A percentile compares a stretch with the other conserved stretches of the same genome.
Conservation (phyloP, 1,140 invertebrate genomes). For the Saccostrea echinata region DNA sequence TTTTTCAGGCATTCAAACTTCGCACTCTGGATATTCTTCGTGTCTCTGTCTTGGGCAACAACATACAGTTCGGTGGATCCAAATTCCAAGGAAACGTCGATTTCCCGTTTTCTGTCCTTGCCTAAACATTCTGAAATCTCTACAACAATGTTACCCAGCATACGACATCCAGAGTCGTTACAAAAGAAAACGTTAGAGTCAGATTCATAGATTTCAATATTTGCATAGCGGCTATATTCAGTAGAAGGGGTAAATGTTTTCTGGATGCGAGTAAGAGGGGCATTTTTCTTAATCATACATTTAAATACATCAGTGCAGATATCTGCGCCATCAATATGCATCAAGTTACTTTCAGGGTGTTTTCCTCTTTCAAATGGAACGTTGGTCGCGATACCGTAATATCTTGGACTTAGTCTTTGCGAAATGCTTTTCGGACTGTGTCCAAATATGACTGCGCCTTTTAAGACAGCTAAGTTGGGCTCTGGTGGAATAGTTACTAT, state of each 20-base stretch:
- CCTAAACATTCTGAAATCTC: neutral
- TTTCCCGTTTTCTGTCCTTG: neutral
- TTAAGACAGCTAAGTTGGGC: neutral
- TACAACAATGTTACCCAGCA: neutral
- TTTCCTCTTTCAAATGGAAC: constrained; percentile 13
- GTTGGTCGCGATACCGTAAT: neutral
- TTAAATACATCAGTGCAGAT: constrained; percentile 8
- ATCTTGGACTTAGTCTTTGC: neutral
- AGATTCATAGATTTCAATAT: constrained; percentile 1
- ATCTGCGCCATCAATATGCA: neutral
- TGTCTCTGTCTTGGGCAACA: neutral
- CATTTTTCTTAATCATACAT: constrained; percentile 9
- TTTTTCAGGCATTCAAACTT: constrained; percentile 1
- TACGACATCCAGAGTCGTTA: neutral
- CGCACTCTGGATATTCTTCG: neutral
- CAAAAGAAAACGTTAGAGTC: neutral
- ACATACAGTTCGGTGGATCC: neutral
- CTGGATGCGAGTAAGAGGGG: neutral
- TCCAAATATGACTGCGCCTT: constrained; percentile 40
- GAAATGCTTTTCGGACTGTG: neutral
- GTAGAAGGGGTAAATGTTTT: neutral
- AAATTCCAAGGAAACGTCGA: constrained; percentile 7
- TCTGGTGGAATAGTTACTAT: constrained; percentile 18
- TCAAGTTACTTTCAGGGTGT: neutral
- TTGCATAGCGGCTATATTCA: neutral